These are phyloP conservation scores for Agrochola lota DNA, from an alignment of 2,888 invertebrate species.

Conservation along the genomic window DNA sequence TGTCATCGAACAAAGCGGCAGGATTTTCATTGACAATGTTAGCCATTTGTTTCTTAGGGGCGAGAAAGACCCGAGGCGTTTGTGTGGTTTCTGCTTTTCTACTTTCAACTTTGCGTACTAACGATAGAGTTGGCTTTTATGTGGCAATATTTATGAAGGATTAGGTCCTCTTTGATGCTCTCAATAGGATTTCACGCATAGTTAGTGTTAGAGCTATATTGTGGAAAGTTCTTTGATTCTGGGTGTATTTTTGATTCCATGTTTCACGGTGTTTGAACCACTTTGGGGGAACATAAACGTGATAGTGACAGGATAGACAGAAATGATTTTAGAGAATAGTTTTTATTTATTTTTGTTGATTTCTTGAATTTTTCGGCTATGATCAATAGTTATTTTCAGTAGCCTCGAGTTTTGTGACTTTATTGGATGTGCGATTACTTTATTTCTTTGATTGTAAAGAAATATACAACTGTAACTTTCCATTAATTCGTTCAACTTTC, in stretches of 20 bases:
- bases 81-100: constrained; percentile 1
- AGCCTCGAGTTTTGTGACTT: too few species aligned
- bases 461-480: not conserved
- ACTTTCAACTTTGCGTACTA: constrained; percentile 58
- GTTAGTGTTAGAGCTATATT: constrained; percentile 88
- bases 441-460: not conserved
- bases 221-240: constrained; percentile 87
- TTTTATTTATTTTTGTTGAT: not conserved
- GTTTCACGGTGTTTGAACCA: constrained; percentile 81
- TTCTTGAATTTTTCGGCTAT: not conserved
- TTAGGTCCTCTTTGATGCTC: constrained; percentile 86
- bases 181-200: constrained; percentile 89
- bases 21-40: constrained; percentile 69
- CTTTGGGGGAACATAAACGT: constrained; percentile 63
- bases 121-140: constrained; percentile 61
- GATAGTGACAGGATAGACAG: constrained; percentile 48
- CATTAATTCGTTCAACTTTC: not conserved
- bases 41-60: constrained; percentile 74
- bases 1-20: constrained; percentile 52
- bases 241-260: constrained; percentile 89
- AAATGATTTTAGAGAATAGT: not conserved
- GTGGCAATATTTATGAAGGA: constrained; percentile 64
- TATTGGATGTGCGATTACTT: not conserved
- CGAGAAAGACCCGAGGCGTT: constrained; percentile 70
- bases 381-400: not conserved